These are phyloP conservation scores for Azemiops feae DNA, from an alignment of 2,113 vertebrate genomes.

Conservation along the genomic window DNA sequence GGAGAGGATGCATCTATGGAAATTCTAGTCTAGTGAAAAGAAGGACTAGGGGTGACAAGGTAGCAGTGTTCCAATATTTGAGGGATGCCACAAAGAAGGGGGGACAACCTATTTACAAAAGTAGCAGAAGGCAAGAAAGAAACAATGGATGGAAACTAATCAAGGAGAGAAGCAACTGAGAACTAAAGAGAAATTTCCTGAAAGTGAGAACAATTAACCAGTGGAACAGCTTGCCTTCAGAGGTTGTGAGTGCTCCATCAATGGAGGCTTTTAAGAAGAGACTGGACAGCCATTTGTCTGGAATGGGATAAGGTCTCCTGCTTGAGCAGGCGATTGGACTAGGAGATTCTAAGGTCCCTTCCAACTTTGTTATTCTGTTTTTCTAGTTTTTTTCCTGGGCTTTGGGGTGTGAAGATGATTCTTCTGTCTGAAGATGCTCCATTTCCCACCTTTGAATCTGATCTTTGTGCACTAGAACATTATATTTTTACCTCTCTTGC, in stretches of 20 bases:
- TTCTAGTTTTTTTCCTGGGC: not conserved
- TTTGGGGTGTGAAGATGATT: too few species aligned
- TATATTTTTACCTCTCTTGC: not conserved
- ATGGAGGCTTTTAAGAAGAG: not conserved
- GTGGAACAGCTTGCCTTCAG: not conserved
- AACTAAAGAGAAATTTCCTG: too few species aligned
- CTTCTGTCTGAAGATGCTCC: not conserved
- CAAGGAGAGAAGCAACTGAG: not conserved
- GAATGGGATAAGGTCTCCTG: not conserved
- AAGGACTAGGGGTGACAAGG: too few species aligned
- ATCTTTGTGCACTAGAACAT: not conserved
- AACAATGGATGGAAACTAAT: not conserved
- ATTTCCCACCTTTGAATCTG: not conserved
- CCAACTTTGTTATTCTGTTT: not conserved
- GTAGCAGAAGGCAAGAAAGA: not conserved
- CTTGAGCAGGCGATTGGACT: not conserved
- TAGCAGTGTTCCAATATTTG: too few species aligned
- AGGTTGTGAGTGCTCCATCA: not conserved
- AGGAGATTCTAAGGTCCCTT: not conserved
- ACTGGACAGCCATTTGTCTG: not conserved
- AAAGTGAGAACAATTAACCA: not conserved
- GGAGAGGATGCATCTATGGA: not conserved
- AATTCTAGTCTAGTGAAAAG: too few species aligned
- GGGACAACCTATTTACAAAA: too few species aligned
- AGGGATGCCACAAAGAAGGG: too few species aligned